Evolutionary conservation across 2,113 vertebrate genomes (phyloP).

Genomic region (Tachycineta bicolor): DNA sequence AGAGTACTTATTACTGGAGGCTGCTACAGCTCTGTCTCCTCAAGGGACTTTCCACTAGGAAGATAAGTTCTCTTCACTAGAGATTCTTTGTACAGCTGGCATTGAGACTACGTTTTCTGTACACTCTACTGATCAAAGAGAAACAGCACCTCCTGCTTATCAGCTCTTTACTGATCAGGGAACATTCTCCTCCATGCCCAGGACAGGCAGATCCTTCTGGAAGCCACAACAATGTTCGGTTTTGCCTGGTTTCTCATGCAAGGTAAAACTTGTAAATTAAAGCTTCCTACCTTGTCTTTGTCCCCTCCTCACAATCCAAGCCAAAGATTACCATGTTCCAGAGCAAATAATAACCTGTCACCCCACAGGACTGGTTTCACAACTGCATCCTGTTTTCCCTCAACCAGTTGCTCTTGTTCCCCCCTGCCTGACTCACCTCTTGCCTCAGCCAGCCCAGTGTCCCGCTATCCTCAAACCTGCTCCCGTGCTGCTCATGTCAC

Average conservation of each 20-base stretch:
- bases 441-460: neutral
- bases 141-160: neutral
- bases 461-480: neutral
- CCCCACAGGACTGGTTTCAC: slow-evolving; percentile 22
- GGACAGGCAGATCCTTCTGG: neutral
- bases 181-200: neutral
- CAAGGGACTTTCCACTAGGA: neutral
- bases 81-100: neutral
- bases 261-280: neutral
- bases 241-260: neutral
- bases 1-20: neutral
- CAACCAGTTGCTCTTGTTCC: slow-evolving; percentile 48
- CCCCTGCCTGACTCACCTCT: slow-evolving; percentile 14
- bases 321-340: neutral
- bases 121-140: neutral
- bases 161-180: neutral
- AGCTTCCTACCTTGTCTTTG: neutral
- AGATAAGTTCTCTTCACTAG: neutral
- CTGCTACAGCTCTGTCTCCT: neutral
- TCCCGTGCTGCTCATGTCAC: neutral
- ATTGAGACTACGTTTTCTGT: neutral
- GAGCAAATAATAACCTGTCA: neutral
- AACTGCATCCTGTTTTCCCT: neutral
- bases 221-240: neutral
- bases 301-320: neutral